These are phyloP conservation scores for Geopemphigus sp. DNA, from an alignment of 1,140 invertebrate genomes.

Conservation along the genomic window DNA sequence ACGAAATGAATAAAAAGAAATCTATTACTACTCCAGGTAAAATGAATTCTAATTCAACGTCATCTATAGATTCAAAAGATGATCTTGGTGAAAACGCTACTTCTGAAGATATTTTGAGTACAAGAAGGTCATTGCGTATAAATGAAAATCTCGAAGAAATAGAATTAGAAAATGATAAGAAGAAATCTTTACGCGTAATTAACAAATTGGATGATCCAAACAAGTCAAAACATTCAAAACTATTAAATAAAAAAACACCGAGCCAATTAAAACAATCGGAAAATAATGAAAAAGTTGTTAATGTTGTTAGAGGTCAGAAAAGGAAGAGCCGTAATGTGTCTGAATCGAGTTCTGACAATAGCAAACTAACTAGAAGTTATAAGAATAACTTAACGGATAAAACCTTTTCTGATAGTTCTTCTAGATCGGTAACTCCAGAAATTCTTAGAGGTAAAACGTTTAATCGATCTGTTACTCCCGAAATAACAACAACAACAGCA, in stretches of 20 bases:
- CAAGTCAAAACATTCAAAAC: not conserved
- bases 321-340: slow-evolving; percentile 33
- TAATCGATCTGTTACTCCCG: not conserved
- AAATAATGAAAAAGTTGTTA: not conserved
- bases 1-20: slow-evolving; percentile 10
- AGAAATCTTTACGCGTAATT: not conserved
- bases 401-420: slow-evolving; percentile 8
- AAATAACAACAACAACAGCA: too few relatives aligned
- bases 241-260: not conserved
- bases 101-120: not conserved
- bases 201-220: not conserved
- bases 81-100: not conserved
- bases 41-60: slow-evolving; percentile 13
- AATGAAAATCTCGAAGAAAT: slow-evolving; percentile 13
- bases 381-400: not conserved
- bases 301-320: not conserved
- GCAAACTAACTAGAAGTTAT: not conserved
- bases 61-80: slow-evolving; percentile 3
- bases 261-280: slow-evolving; percentile 1
- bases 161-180: slow-evolving; percentile 14
- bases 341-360: slow-evolving; percentile 38
- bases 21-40: not conserved
- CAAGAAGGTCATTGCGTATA: slow-evolving; percentile 34
- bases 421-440: slow-evolving; percentile 41
- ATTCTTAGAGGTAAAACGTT: not conserved